Conservation (phyloP, 2,113 vertebrate species). For the Dromaius novaehollandiae region DNA sequence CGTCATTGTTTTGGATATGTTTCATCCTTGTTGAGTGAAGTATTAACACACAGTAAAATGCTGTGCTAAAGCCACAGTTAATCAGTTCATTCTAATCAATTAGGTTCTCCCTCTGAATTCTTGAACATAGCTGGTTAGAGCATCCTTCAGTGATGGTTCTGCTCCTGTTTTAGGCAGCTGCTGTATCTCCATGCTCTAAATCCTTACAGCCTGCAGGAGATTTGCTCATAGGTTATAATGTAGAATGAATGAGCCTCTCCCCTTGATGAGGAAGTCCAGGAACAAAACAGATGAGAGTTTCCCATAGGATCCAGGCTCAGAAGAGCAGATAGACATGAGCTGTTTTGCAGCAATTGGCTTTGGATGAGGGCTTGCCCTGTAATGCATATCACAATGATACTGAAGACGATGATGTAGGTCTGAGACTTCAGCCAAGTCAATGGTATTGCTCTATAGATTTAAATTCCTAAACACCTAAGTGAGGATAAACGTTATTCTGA, state of each 20-base stretch:
- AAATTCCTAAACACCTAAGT: not conserved
- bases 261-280: not conserved
- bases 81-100: not conserved
- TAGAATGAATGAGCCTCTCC: not conserved
- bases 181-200: too few relatives aligned
- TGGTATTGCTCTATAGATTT: not conserved
- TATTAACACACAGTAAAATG: not conserved
- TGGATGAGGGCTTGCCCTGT: not conserved
- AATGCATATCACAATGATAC: not conserved
- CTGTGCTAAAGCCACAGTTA: not conserved
- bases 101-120: not conserved
- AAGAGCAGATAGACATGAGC: not conserved
- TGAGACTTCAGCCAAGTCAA: too few relatives aligned
- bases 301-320: not conserved
- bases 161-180: not conserved
- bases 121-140: not conserved
- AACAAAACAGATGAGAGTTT: not conserved
- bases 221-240: not conserved
- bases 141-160: not conserved
- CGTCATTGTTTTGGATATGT: not conserved
- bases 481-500: not conserved
- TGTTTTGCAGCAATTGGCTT: not conserved
- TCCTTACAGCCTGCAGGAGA: fast-evolving
- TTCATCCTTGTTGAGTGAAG: not conserved
- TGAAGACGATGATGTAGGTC: not conserved